A percentile compares a stretch with the other conserved stretches of the same genome.
Conservation (phyloP, 2,888 invertebrate genomes). For the Meiosimyza platycephala region DNA sequence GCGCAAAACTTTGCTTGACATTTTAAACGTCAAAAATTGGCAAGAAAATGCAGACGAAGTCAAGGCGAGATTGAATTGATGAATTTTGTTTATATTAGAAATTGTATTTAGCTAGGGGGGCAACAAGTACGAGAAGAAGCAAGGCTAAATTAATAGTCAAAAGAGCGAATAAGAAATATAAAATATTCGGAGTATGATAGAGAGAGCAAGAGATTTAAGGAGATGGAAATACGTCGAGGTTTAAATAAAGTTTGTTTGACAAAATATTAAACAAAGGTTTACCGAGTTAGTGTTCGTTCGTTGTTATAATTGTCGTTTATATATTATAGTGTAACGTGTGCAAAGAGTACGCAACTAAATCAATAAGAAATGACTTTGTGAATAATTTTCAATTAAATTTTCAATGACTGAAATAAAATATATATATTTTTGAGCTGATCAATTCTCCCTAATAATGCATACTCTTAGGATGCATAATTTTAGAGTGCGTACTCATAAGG, state of each 20-base stretch:
- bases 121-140: neutral
- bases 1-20: slow-evolving; percentile 32
- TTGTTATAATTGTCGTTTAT: slow-evolving; percentile 4
- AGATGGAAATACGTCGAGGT: neutral
- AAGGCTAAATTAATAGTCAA: neutral
- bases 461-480: no score
- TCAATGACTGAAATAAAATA: no score
- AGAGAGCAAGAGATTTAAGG: neutral
- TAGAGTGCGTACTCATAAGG: no score
- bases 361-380: no score
- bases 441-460: no score
- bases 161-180: neutral
- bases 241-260: slow-evolving; percentile 7
- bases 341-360: no score
- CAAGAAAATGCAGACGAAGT: neutral
- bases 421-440: no score
- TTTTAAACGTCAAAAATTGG: slow-evolving; percentile 27
- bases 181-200: neutral
- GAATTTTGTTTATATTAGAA: slow-evolving; percentile 4
- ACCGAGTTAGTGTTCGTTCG: slow-evolving; percentile 15
- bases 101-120: no score
- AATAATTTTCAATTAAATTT: no score
- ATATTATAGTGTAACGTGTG: neutral
- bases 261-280: slow-evolving; percentile 27
- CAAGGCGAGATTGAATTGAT: neutral